Evolutionary conservation across 2,113 vertebrate species (phyloP).

Genomic region (Aegypius monachus): DNA sequence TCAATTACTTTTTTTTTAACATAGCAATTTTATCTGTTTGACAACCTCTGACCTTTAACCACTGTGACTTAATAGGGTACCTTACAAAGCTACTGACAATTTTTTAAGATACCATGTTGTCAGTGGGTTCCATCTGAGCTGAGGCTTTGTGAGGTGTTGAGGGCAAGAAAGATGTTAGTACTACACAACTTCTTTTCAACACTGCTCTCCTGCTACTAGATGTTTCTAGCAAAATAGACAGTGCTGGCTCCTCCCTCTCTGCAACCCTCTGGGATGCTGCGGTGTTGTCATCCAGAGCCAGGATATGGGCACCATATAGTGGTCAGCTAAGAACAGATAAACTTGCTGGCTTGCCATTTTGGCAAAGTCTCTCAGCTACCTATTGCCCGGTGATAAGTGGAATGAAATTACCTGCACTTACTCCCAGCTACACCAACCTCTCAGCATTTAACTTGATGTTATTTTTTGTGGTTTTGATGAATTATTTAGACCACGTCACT

Average conservation of each 20-base stretch:
- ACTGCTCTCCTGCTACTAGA: not conserved
- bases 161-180: not conserved
- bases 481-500: not conserved
- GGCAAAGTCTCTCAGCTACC: not conserved
- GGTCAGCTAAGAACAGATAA: not conserved
- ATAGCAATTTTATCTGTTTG: not conserved
- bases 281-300: not conserved
- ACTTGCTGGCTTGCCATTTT: not conserved
- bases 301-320: fast-evolving
- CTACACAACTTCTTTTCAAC: not conserved
- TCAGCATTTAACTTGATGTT: not conserved
- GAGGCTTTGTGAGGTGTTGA: not conserved
- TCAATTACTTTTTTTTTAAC: not conserved
- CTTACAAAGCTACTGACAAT: not conserved
- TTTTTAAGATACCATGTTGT: fast-evolving
- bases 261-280: not conserved
- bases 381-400: not conserved
- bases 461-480: not conserved
- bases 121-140: not conserved
- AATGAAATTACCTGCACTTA: not conserved
- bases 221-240: not conserved
- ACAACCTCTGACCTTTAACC: not conserved
- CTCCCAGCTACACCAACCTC: not conserved
- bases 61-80: not conserved
- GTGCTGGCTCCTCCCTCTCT: not conserved